Evolutionary conservation across 2,113 vertebrate species (phyloP).

Genomic region (Sinosuthora webbiana): DNA sequence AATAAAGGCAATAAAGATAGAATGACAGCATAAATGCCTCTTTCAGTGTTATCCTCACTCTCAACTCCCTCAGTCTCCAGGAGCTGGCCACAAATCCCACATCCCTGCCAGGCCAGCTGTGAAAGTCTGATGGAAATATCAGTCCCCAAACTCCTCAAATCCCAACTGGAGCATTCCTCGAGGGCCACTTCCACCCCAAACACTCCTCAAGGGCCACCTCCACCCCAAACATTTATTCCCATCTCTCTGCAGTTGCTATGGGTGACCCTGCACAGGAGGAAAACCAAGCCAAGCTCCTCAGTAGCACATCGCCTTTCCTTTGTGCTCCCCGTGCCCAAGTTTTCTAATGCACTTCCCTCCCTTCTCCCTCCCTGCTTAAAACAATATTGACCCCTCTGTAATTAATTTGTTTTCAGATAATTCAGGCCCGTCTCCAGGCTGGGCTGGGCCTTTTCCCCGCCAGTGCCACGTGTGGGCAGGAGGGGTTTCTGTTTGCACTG

Average conservation of each 20-base stretch:
- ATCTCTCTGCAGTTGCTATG: accelerated
- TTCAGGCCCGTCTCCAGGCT: neutral
- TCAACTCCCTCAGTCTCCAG: neutral
- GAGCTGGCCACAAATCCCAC: neutral
- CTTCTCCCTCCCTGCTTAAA: neutral
- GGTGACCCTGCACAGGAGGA: neutral
- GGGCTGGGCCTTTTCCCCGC: neutral
- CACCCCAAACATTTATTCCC: neutral
- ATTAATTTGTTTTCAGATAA: neutral
- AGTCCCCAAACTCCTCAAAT: neutral
- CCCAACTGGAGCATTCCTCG: neutral
- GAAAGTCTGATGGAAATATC: neutral
- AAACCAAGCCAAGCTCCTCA: neutral
- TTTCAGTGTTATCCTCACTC: neutral
- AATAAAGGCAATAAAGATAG: neutral
- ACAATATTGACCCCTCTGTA: neutral
- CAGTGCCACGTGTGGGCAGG: neutral
- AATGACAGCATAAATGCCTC: neutral
- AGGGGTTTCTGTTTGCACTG: neutral
- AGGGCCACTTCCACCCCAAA: neutral
- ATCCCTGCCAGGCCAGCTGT: neutral
- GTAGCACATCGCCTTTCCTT: neutral
- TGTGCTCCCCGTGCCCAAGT: neutral
- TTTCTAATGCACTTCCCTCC: neutral
- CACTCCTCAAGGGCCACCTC: neutral